Percentiles rank a stretch among this genome's conserved stretches.
Evolutionary conservation across 2,888 invertebrate species (phyloP).

Genomic region (Aelia acuminata): DNA sequence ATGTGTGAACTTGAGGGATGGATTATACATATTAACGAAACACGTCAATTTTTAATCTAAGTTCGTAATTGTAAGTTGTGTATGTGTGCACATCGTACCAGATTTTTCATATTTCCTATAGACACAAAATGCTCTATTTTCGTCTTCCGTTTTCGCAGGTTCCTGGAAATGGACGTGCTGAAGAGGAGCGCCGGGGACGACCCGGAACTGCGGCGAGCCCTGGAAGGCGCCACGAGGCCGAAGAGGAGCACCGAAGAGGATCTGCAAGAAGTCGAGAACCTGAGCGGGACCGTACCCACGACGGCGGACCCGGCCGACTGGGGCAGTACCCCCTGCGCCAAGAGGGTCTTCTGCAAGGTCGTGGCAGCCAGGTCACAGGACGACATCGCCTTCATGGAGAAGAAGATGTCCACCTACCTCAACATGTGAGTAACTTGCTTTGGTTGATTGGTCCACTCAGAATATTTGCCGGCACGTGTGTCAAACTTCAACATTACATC

Average conservation of each 20-base stretch:
- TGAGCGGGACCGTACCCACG: constrained; percentile 66
- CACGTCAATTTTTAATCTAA: too few species aligned
- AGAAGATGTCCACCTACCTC: constrained; percentile 82
- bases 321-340: constrained; percentile 84
- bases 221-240: constrained; percentile 69
- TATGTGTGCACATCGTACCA: too few species aligned
- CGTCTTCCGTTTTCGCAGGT: constrained; percentile 68
- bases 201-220: constrained; percentile 72
- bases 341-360: constrained; percentile 82
- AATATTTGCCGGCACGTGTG: too few species aligned
- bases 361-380: constrained; percentile 80
- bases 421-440: constrained; percentile 75
- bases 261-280: constrained; percentile 62
- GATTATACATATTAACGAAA: too few species aligned
- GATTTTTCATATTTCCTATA: too few species aligned
- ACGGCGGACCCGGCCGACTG: constrained; percentile 73
- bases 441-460: too few species aligned
- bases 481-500: too few species aligned
- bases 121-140: too few species aligned
- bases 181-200: constrained; percentile 70
- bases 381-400: constrained; percentile 82
- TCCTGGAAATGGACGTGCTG: constrained; percentile 77
- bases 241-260: constrained; percentile 64
- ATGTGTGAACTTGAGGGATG: too few species aligned
- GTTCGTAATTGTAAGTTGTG: too few species aligned